phyloP scores from a whole-genome alignment of 2,888 invertebrate genomes.

The Drosophila colorata region DNA sequence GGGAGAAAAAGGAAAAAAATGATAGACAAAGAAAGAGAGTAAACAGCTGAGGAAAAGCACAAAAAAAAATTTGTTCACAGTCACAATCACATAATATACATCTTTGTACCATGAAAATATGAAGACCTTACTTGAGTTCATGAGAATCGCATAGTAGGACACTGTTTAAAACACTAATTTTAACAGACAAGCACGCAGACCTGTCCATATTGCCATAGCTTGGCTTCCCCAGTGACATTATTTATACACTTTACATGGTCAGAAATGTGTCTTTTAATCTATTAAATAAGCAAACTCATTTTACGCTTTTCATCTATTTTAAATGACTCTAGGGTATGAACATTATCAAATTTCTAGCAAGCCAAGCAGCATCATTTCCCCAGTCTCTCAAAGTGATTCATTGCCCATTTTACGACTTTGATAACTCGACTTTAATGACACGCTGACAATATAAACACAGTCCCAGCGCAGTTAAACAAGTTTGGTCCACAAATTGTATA shows the following conservation, averaged over 20 bases:
- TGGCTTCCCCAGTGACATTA: no score
- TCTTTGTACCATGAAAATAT: no score
- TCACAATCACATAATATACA: no score
- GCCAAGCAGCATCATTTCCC: slow-evolving; percentile 21
- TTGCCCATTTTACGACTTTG: slow-evolving; percentile 38
- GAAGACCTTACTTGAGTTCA: no score
- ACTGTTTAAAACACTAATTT: no score
- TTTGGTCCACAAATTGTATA: slow-evolving; percentile 23
- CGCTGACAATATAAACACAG: slow-evolving; percentile 47
- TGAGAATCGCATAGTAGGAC: no score
- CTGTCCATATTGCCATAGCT: no score
- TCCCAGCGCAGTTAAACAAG: slow-evolving; percentile 37
- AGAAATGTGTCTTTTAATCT: background rate
- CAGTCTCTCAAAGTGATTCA: slow-evolving; percentile 14
- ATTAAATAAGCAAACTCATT: background rate
- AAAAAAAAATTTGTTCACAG: no score
- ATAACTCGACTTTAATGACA: slow-evolving; percentile 52
- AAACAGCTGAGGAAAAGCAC: no score
- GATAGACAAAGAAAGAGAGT: no score
- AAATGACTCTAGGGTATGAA: background rate
- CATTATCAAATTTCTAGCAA: slow-evolving; percentile 2
- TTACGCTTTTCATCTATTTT: background rate
- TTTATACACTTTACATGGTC: background rate
- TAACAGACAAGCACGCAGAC: no score
- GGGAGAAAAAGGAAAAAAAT: no score